phyloP scores from a whole-genome alignment of 2,113 vertebrate genomes.

The Melospiza melodia region DNA sequence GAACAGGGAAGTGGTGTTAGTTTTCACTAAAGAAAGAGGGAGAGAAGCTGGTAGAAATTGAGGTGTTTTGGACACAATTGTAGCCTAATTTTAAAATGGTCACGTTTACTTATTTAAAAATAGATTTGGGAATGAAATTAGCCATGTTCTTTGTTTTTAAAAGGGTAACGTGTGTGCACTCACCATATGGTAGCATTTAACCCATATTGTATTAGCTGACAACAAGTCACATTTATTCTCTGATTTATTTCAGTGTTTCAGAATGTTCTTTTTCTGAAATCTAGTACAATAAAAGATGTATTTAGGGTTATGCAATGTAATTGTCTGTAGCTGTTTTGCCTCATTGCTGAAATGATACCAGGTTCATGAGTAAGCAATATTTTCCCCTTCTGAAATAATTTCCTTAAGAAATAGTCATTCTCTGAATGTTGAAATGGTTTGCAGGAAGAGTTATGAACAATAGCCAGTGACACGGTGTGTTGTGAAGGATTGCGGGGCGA shows the following conservation, averaged over 20 bases:
- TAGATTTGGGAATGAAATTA: conserved; percentile 40
- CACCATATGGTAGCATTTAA: conserved; percentile 71
- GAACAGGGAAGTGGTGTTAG: background rate
- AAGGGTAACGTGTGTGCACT: conserved; percentile 14
- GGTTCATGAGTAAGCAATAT: conserved; percentile 22
- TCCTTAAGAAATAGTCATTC: background rate
- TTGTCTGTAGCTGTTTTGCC: conserved; percentile 5
- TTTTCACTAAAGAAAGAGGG: background rate
- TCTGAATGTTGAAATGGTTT: conserved; percentile 30
- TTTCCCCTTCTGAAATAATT: background rate
- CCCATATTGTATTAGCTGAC: conserved; percentile 53
- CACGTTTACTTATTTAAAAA: background rate
- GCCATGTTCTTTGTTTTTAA: conserved; percentile 59
- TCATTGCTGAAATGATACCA: background rate
- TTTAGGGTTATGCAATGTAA: conserved; percentile 14
- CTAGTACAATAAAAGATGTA: background rate
- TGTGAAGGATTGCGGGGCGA: background rate
- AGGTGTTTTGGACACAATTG: background rate
- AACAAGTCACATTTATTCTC: conserved; percentile 23
- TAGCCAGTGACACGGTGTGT: background rate
- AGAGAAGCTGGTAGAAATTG: background rate
- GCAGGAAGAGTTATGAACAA: conserved; percentile 32
- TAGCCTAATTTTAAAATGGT: background rate
- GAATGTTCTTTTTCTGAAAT: conserved; percentile 62
- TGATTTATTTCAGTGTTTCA: conserved; percentile 66